A percentile compares a stretch with the other conserved stretches of the same genome.
Conservation (phyloP, 1,140 invertebrate genomes). For the Subanguina moxae region DNA sequence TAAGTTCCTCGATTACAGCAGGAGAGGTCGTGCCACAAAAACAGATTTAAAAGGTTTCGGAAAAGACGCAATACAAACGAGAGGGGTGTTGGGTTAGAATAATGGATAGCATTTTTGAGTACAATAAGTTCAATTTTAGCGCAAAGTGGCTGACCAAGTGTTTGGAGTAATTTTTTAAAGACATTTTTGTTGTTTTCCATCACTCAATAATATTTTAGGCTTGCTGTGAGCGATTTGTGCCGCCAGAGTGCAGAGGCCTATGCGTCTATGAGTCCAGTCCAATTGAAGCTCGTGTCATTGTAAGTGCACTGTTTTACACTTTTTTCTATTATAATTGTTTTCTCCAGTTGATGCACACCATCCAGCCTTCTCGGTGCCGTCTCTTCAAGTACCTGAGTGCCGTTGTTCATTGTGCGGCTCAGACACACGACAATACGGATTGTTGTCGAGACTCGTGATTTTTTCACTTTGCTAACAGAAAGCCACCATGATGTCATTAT, state of each 20-base stretch:
- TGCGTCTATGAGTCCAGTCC: slow-evolving; percentile 59
- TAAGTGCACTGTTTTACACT: slow-evolving; percentile 22
- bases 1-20: too few relatives aligned
- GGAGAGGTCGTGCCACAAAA: too few relatives aligned
- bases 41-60: too few relatives aligned
- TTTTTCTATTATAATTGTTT: neutral
- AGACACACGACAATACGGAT: slow-evolving; percentile 57
- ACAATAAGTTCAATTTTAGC: too few relatives aligned
- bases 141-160: too few relatives aligned
- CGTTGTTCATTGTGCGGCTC: slow-evolving; percentile 58
- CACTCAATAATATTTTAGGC: slow-evolving; percentile 43
- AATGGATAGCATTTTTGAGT: too few relatives aligned
- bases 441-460: slow-evolving; percentile 33
- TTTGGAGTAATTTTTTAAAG: too few relatives aligned
- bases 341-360: slow-evolving; percentile 58
- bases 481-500: too few relatives aligned
- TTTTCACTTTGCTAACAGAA: too few relatives aligned
- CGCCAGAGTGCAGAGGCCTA: slow-evolving; percentile 57
- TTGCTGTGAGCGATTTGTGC: slow-evolving; percentile 58
- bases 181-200: neutral
- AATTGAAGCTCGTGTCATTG: slow-evolving; percentile 55
- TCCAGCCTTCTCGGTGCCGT: slow-evolving; percentile 56
- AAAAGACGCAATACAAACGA: too few relatives aligned
- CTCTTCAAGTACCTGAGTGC: slow-evolving; percentile 56
- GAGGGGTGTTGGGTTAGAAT: too few relatives aligned